Percentiles rank a stretch among this genome's conserved stretches.
Conservation (phyloP, 2,797 vertebrate species). For the Euthynnus affinis region DNA sequence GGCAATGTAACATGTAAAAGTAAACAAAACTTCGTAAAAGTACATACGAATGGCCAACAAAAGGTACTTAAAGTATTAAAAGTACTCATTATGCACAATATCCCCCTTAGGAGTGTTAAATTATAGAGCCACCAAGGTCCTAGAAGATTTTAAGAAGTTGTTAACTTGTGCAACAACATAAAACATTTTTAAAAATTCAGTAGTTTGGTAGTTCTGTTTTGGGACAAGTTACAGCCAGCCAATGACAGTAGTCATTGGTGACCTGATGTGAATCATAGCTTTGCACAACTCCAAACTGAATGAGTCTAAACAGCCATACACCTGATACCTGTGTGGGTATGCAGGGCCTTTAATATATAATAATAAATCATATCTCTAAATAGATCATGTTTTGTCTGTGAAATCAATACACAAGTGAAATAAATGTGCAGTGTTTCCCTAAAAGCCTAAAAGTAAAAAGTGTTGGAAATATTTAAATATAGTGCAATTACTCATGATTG, state of each 20-base stretch:
- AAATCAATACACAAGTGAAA: too few species aligned
- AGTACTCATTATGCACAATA: background rate
- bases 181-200: too few species aligned
- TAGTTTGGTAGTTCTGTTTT: background rate
- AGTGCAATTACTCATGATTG: too few species aligned
- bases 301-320: background rate
- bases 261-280: too few species aligned
- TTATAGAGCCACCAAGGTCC: background rate
- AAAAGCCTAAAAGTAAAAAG: background rate
- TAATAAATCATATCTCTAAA: background rate
- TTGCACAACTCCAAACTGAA: background rate
- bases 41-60: background rate
- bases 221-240: background rate
- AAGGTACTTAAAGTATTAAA: background rate
- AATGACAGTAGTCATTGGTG: background rate
- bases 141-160: background rate
- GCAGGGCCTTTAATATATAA: background rate
- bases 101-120: background rate
- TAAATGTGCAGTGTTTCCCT: background rate
- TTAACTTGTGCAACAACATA: background rate
- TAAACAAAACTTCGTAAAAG: background rate
- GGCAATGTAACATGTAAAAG: background rate
- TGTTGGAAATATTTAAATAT: too few species aligned
- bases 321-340: too few species aligned
- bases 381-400: too few species aligned